Evolutionary conservation across 2,113 vertebrate genomes (phyloP).

Genomic region (Piprites chloris): DNA sequence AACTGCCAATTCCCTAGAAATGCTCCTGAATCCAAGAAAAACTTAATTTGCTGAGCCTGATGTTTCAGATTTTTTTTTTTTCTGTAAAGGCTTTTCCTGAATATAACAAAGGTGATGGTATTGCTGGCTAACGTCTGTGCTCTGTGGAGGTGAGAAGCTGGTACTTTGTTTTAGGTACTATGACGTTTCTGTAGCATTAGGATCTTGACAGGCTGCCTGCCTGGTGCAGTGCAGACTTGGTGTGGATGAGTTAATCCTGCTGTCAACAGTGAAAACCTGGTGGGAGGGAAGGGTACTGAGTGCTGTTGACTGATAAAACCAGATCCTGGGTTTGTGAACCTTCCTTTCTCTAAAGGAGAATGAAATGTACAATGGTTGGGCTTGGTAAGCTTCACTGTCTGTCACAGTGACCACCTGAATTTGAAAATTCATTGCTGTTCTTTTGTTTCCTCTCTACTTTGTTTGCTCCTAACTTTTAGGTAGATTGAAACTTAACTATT

Average conservation of each 20-base stretch:
- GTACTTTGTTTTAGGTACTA: background rate
- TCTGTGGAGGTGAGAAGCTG: background rate
- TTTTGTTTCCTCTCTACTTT: background rate
- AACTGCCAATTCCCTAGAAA: background rate
- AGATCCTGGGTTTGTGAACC: background rate
- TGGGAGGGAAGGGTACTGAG: background rate
- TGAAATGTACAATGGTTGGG: background rate
- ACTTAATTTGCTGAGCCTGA: background rate
- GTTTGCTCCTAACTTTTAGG: background rate
- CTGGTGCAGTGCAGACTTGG: background rate
- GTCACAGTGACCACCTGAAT: background rate
- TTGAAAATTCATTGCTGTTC: background rate
- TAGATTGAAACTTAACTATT: background rate
- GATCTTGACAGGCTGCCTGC: background rate
- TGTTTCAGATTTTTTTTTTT: background rate
- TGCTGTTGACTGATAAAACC: rapidly evolving
- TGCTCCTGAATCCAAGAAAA: background rate
- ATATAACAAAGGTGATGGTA: background rate
- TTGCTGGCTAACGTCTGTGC: background rate
- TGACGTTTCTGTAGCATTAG: background rate
- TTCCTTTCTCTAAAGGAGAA: background rate
- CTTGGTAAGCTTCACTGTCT: background rate
- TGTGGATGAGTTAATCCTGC: background rate
- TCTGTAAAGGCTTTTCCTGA: background rate
- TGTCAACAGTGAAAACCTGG: background rate